A percentile compares a stretch with the other conserved stretches of the same genome.
These are phyloP conservation scores for Loris lydekkerianus DNA, from an alignment of 2,797 vertebrate species.

Conservation along the genomic window DNA sequence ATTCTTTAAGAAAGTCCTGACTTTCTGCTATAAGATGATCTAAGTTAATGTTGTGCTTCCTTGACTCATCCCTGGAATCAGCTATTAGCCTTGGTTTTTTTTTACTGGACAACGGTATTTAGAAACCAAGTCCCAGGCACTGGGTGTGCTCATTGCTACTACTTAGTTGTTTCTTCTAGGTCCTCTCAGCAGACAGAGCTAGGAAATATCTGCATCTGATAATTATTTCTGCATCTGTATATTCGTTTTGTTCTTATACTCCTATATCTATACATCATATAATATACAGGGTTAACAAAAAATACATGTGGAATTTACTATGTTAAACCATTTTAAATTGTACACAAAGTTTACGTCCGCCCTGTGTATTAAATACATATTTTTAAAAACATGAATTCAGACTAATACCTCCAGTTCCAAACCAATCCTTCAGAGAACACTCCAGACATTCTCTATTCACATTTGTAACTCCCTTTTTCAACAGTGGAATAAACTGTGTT, in stretches of 20 bases:
- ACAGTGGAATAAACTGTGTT: not conserved
- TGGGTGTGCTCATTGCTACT: not conserved
- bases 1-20: constrained; percentile 53
- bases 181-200: not conserved
- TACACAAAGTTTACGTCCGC: too few relatives aligned
- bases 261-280: not conserved
- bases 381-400: not conserved
- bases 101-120: not conserved
- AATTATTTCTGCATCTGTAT: not conserved
- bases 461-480: not conserved
- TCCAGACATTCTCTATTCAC: not conserved
- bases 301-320: too few relatives aligned
- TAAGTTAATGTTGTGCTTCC: not conserved
- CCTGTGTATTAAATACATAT: not conserved
- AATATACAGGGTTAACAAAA: not conserved
- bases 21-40: not conserved
- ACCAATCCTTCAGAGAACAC: not conserved
- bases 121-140: not conserved
- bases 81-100: not conserved
- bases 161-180: not conserved
- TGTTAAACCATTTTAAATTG: too few relatives aligned
- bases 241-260: not conserved
- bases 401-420: not conserved
- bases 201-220: not conserved
- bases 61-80: not conserved